These are phyloP conservation scores for Plectropomus leopardus DNA, from an alignment of 2,113 vertebrate genomes.

Conservation along the genomic window DNA sequence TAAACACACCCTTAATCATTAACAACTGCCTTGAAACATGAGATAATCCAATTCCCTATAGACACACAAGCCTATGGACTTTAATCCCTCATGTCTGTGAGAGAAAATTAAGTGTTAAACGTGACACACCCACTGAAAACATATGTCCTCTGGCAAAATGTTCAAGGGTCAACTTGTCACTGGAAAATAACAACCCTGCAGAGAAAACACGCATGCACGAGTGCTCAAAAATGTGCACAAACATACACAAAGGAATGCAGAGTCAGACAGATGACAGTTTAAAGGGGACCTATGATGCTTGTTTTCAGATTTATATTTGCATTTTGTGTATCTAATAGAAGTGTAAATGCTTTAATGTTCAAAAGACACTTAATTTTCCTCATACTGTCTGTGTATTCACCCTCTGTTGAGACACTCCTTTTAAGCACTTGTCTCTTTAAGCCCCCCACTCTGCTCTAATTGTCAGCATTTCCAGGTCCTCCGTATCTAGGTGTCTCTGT, in stretches of 20 bases:
- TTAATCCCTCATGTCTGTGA: conserved; percentile 60
- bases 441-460: no score
- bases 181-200: conserved; percentile 50
- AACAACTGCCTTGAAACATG: conserved; percentile 51
- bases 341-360: no score
- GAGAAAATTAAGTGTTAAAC: conserved; percentile 51
- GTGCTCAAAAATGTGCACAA: not conserved
- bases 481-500: no score
- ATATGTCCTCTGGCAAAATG: conserved; percentile 39
- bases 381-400: no score
- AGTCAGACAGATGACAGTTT: not conserved
- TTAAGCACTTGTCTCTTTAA: no score
- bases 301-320: no score
- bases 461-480: no score
- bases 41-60: conserved; percentile 54
- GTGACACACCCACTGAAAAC: conserved; percentile 53
- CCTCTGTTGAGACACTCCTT: no score
- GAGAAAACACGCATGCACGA: conserved; percentile 9
- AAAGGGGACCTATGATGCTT: not conserved
- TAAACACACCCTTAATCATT: conserved; percentile 71
- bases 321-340: no score
- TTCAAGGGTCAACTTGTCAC: conserved; percentile 62
- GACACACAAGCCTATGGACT: conserved; percentile 45
- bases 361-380: no score
- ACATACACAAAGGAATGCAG: conserved; percentile 12